Evolutionary conservation across 2,888 invertebrate genomes (phyloP), one percentile per base, ranked within the genome.

Genomic region (Octonoba sinensis): DNA sequence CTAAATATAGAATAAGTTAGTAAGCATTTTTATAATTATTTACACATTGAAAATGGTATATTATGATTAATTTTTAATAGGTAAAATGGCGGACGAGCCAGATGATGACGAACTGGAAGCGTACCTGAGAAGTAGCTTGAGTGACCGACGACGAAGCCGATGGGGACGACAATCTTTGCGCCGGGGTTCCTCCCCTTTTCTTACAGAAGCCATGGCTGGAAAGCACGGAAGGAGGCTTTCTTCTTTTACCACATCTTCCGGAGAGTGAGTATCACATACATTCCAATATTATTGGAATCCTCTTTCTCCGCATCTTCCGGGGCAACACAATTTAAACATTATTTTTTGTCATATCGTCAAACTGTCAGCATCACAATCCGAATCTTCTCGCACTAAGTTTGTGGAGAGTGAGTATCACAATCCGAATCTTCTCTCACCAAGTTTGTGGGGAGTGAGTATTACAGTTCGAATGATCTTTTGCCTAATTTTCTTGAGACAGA

Each of bases 241-340:
- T 13, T 79, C 84, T 12, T 82, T 82, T 59, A 84, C 84, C 24
- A 79, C 72, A 11, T 84, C 84, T 18, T 84, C 84, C 1, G 84
- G 84, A 72, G 84, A 84, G 84, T 84, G 54, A 78, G 84, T 78
- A 22, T 3, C 0, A n/a, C 20, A 18, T 22, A 15, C 27, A 27
- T 3, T 27, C 27, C 27, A n/a, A n/a, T n/a, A n/a, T n/a, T n/a
- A n/a, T n/a, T n/a, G n/a, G 27, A 36, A 36, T 36, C 36, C 1
- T 36, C 1, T 1, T 36, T 36, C 27, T 27, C 36, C 36, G 11
- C 3, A 3, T 36, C 6, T 2, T 36, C 11, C 8, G n/a, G n/a
- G n/a, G n/a, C n/a, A n/a, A n/a, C n/a, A n/a, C n/a, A n/a, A n/a
- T n/a, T n/a, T n/a, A n/a, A n/a, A n/a, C n/a, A n/a, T n/a, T n/a